Evolutionary conservation across 2,797 vertebrate species (phyloP).

Genomic region (Gambelia wislizenii): DNA sequence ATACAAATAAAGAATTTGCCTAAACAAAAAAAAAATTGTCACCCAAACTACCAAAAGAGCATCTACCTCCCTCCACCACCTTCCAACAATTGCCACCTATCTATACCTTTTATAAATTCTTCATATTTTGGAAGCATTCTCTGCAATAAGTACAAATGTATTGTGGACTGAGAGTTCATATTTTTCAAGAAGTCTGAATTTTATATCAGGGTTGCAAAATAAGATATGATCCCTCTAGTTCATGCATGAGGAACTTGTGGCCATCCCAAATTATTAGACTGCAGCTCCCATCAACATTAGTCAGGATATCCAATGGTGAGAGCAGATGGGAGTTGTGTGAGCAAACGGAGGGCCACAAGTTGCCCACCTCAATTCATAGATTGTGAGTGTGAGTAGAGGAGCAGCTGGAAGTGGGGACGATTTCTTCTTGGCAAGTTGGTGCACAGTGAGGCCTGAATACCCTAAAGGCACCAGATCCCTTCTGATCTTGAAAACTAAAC

Average conservation of each 20-base stretch:
- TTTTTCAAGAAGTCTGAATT: background rate
- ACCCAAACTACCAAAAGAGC: background rate
- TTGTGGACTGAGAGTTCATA: background rate
- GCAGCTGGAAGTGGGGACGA: background rate
- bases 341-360: too few species aligned
- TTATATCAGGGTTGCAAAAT: background rate
- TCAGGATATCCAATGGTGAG: too few species aligned
- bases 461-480: too few species aligned
- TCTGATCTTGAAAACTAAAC: too few species aligned
- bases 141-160: background rate
- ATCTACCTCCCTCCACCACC: too few species aligned
- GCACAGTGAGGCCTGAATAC: background rate
- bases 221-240: too few species aligned
- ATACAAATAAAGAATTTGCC: slow-evolving; percentile 9
- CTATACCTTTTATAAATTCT: background rate
- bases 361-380: too few species aligned
- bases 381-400: background rate
- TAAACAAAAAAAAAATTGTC: background rate
- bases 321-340: too few species aligned
- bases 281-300: too few species aligned
- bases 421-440: background rate
- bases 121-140: background rate
- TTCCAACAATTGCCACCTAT: background rate
- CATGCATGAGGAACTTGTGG: too few species aligned
- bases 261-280: too few species aligned